Evolutionary conservation across 2,113 vertebrate genomes (phyloP), one percentile per base, ranked within the genome.

Genomic region (Orthonyx spaldingii): DNA sequence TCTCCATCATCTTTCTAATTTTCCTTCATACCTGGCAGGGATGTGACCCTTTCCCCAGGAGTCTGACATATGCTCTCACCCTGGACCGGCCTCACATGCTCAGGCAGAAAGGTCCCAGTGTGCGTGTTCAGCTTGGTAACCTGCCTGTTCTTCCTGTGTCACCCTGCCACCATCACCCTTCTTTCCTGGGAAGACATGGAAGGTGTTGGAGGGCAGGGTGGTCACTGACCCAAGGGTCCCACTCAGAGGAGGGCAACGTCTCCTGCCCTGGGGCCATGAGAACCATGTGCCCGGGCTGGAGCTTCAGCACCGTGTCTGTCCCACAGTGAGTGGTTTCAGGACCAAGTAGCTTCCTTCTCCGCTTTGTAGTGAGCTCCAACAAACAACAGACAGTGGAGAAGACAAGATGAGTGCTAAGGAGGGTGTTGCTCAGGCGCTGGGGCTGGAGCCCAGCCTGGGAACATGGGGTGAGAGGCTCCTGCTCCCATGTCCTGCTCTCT

Each of bases 101-200:
- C 33, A 20, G 75, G 28, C 60, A 72, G 52, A 35, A 60, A 46
- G 5, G 4, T 37, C 46, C 56, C 56, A 24, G 28, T 42, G 74
- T 24, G 7, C 3, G 0, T 35, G 6, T 41, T 70, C 44, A 61
- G 59, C 47, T 28, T 6, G 0, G 1, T 32, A 53, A 24, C 0
- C 0, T 17, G 33, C 65, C 74, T 55, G 6, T 22, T 39, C 30
- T 49, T n/a, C 23, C 49, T 13, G 0, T 22, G n/a, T 33, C 55
- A 32, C 83, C 24, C 41, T 63, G 71, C n/a, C 47, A 69, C 55
- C 41, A 8, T 76, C 63, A 11, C 30, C 41, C 26, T 42, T 69
- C 28, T 79, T 17, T 90, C 57, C 39, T 75, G 56, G 66, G 87
- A 64, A 63, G 61, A 47, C 32, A 28, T 79, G 76, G 70, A 77